phyloP scores from a whole-genome alignment of 2,797 vertebrate genomes.

The Cyprinella venusta region DNA sequence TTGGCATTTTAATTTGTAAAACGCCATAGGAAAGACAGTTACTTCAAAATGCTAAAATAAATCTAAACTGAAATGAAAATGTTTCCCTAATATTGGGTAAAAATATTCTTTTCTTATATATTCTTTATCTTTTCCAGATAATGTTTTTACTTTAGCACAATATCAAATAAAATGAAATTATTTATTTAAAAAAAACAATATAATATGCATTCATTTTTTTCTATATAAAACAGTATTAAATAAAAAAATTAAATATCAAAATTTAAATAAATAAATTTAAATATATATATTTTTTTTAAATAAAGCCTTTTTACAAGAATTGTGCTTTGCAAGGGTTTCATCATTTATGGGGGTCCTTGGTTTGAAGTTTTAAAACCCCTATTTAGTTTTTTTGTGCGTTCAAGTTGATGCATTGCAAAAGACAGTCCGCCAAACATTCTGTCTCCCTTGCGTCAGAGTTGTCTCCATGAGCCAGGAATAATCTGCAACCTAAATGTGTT shows the following conservation, averaged over 20 bases:
- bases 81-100: neutral
- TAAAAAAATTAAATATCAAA: too few species aligned
- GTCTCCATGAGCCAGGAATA: conserved; percentile 64
- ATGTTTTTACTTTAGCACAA: neutral
- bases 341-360: neutral
- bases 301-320: neutral
- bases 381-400: neutral
- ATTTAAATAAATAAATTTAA: too few species aligned
- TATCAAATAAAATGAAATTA: neutral
- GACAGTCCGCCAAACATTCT: conserved; percentile 26
- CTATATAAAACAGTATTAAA: neutral
- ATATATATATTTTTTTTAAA: too few species aligned
- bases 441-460: conserved; percentile 39
- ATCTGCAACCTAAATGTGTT: conserved; percentile 71
- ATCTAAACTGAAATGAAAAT: neutral
- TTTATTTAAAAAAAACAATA: neutral
- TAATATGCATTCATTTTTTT: neutral
- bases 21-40: neutral
- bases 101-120: neutral
- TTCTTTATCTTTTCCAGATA: too few species aligned
- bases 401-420: neutral
- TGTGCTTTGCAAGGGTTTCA: neutral
- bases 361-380: neutral
- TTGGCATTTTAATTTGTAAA: neutral
- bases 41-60: neutral